These are phyloP conservation scores for Chironomus tepperi DNA, from an alignment of 1,140 invertebrate species.

Conservation along the genomic window DNA sequence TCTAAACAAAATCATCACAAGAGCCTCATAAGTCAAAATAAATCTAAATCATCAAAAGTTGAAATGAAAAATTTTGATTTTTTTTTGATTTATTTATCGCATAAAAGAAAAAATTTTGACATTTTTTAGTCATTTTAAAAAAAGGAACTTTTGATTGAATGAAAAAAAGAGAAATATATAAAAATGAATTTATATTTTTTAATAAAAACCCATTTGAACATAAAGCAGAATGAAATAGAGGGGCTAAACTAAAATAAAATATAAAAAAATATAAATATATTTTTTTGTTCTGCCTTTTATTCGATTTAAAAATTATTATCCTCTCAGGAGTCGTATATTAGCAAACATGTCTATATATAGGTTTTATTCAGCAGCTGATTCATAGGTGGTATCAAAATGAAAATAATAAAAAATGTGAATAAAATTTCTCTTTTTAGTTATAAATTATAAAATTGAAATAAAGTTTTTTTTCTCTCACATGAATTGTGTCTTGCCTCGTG, in stretches of 20 bases:
- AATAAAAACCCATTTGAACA: too few relatives aligned
- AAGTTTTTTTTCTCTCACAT: too few relatives aligned
- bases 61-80: too few relatives aligned
- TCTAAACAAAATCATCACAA: too few relatives aligned
- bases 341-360: conserved; percentile 10
- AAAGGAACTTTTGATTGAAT: neutral
- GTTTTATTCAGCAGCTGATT: neutral
- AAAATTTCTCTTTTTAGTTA: too few relatives aligned
- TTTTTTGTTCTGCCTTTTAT: conserved; percentile 1
- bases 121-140: neutral
- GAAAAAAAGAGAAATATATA: neutral
- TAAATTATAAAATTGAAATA: too few relatives aligned
- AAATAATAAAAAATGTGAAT: too few relatives aligned
- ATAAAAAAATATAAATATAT: neutral
- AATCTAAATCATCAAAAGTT: too few relatives aligned
- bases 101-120: neutral
- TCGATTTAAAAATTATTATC: conserved; percentile 24
- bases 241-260: neutral
- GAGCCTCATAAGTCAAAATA: too few relatives aligned
- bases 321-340: conserved; percentile 17
- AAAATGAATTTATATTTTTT: neutral
- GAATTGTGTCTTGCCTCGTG: too few relatives aligned
- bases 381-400: neutral
- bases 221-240: neutral
- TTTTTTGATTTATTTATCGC: too few relatives aligned